A percentile compares a stretch with the other conserved stretches of the same genome.
phyloP scores from a whole-genome alignment of 64 coral and sea anemone genomes.

The Platygyra sinensis region DNA sequence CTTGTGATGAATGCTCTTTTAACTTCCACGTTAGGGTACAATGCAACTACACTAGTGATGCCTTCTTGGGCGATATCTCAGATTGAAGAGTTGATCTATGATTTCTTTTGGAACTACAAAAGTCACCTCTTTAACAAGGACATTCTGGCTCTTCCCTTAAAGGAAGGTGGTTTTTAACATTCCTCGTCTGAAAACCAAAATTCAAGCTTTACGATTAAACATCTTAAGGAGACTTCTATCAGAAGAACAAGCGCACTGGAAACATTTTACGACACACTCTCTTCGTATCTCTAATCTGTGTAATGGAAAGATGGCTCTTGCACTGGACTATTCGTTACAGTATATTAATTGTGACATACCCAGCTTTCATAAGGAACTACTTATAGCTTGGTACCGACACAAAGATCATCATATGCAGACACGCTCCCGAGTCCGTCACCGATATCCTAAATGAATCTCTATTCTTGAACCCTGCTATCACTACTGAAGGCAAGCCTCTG shows the following conservation, averaged over 20 bases:
- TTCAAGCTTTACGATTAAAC: neutral
- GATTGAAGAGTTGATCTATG: too few species aligned
- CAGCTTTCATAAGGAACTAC: constrained; percentile 32
- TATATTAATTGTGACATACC: neutral
- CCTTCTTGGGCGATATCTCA: too few species aligned
- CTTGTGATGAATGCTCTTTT: too few species aligned
- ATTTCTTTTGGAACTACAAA: too few species aligned
- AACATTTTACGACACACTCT: neutral
- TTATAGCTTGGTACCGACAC: neutral
- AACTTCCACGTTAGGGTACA: too few species aligned
- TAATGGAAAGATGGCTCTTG: neutral
- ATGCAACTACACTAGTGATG: too few species aligned
- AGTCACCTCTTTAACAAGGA: too few species aligned
- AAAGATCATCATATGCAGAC: too few species aligned
- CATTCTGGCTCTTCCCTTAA: too few species aligned
- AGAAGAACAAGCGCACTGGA: constrained; percentile 22
- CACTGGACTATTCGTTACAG: neutral
- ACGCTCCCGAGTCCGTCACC: neutral
- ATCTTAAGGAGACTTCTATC: neutral
- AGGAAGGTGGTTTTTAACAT: too few species aligned
- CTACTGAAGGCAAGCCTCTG: neutral
- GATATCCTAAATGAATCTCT: constrained; percentile 29
- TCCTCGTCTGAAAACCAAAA: too few species aligned
- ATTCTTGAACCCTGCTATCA: neutral
- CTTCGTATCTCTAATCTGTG: neutral